Evolutionary conservation across 2,113 vertebrate species (phyloP).

Genomic region (Ibidorhyncha struthersii): DNA sequence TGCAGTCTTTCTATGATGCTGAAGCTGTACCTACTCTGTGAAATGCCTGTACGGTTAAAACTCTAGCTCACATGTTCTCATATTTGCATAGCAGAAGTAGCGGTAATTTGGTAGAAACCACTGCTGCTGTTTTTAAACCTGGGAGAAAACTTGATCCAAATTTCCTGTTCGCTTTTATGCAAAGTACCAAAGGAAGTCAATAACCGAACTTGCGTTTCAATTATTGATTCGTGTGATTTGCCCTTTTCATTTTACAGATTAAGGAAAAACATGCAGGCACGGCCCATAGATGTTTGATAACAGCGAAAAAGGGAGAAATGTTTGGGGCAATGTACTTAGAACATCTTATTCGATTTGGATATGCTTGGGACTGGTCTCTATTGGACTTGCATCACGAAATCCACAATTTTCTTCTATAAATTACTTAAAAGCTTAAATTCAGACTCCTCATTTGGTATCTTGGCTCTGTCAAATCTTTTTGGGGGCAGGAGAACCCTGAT

Average conservation of each 20-base stretch:
- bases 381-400: neutral
- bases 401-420: neutral
- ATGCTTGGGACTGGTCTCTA: neutral
- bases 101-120: neutral
- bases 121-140: neutral
- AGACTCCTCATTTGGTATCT: neutral
- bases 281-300: neutral
- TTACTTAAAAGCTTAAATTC: neutral
- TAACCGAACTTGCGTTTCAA: neutral
- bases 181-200: neutral
- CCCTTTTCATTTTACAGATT: neutral
- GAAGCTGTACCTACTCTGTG: neutral
- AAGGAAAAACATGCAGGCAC: neutral
- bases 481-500: fast-evolving
- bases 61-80: neutral
- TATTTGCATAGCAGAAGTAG: neutral
- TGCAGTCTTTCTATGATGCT: neutral
- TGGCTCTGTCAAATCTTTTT: neutral
- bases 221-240: neutral
- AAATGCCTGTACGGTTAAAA: neutral
- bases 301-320: neutral
- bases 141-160: neutral
- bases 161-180: neutral
- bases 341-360: neutral
- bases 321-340: neutral